Percentiles rank a stretch among this genome's conserved stretches.
Evolutionary conservation across 2,113 vertebrate species (phyloP).

Genomic region (Atlantisia rogersi): DNA sequence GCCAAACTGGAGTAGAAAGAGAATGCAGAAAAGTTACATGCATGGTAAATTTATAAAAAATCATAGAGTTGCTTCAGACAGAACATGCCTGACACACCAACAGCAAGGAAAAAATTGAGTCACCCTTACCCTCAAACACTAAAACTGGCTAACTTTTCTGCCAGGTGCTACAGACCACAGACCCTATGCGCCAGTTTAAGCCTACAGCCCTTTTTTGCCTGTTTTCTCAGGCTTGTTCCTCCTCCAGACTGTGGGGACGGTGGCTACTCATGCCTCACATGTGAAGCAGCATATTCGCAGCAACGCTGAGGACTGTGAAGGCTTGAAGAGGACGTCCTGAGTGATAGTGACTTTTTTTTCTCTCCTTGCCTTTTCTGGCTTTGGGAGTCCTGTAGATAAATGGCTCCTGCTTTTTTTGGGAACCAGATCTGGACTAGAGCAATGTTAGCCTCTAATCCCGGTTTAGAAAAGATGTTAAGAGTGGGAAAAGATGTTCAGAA

Average conservation of each 20-base stretch:
- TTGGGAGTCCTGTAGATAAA: neutral
- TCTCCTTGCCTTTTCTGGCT: neutral
- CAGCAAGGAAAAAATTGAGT: neutral
- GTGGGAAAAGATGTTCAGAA: neutral
- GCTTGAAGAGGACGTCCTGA: accelerated
- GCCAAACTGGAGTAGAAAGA: neutral
- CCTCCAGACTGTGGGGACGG: accelerated
- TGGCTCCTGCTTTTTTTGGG: neutral
- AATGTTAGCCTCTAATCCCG: neutral
- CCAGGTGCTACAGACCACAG: neutral
- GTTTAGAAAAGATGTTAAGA: neutral
- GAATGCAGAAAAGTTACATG: neutral
- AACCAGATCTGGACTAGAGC: neutral
- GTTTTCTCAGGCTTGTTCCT: neutral
- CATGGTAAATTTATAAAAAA: neutral
- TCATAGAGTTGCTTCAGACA: neutral
- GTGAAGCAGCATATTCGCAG: accelerated
- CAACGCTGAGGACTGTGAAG: neutral
- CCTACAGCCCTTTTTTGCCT: neutral
- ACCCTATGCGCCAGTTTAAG: neutral
- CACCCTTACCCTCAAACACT: neutral
- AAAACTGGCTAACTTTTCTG: neutral
- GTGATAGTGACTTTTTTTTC: neutral
- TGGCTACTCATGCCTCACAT: neutral
- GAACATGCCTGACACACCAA: neutral